Percentiles rank a stretch among this genome's conserved stretches.
phyloP scores from a whole-genome alignment of 2,113 vertebrate genomes.

The Psilopogon haemacephalus region DNA sequence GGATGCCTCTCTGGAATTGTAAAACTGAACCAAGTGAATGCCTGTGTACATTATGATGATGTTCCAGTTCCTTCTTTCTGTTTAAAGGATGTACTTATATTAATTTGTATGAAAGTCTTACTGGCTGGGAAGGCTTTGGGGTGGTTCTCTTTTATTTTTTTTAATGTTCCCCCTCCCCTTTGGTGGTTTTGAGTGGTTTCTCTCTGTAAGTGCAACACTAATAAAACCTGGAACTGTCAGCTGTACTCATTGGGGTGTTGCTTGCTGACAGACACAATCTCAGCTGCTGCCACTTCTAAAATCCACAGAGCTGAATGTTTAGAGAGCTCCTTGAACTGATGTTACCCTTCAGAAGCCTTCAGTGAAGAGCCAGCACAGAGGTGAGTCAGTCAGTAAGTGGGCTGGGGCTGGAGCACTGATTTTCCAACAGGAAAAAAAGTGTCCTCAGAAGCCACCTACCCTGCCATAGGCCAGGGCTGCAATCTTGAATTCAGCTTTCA shows the following conservation, averaged over 20 bases:
- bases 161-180: neutral
- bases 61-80: constrained; percentile 55
- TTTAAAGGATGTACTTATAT: constrained; percentile 44
- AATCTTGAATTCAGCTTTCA: neutral
- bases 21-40: constrained; percentile 59
- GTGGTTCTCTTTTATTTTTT: rapidly evolving
- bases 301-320: rapidly evolving
- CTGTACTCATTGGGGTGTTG: neutral
- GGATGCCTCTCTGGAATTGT: neutral
- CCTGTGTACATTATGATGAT: constrained; percentile 51
- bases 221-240: constrained; percentile 66
- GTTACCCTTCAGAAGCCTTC: neutral
- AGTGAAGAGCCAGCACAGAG: neutral
- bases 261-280: neutral
- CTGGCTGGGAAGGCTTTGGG: neutral
- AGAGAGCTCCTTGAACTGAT: neutral
- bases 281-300: neutral
- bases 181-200: constrained; percentile 36
- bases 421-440: neutral
- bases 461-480: neutral
- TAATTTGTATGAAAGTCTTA: constrained; percentile 68
- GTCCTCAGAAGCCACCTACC: neutral
- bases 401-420: neutral
- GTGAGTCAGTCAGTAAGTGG: too few species aligned
- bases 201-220: constrained; percentile 69